Conservation (phyloP, 2,888 invertebrate genomes). For the Chirona hameri region DNA sequence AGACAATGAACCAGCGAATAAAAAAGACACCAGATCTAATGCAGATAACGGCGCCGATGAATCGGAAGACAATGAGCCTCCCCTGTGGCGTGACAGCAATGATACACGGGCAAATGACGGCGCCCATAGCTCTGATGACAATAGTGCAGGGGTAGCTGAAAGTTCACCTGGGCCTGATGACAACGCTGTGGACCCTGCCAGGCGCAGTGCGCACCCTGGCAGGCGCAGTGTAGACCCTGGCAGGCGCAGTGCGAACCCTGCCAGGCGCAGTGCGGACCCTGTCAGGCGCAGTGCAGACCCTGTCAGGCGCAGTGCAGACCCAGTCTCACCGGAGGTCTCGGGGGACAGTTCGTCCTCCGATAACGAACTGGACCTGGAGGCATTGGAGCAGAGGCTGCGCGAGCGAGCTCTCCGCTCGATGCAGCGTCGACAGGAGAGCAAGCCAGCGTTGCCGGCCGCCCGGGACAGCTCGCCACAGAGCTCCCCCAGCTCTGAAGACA, state of each 20-base stretch:
- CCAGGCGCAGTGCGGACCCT: neutral
- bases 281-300: too few relatives aligned
- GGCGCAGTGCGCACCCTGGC: neutral
- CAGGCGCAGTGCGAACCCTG: neutral
- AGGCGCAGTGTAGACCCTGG: neutral
- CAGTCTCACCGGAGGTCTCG: neutral
- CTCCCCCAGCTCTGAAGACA: too few relatives aligned
- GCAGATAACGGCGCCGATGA: neutral
- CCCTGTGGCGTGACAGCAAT: neutral
- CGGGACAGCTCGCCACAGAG: too few relatives aligned
- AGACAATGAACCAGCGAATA: neutral
- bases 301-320: too few relatives aligned
- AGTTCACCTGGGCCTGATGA: too few relatives aligned
- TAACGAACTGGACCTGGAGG: constrained; percentile 54
- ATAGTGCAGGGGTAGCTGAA: too few relatives aligned
- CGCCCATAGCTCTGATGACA: neutral
- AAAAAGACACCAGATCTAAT: neutral
- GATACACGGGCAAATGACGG: neutral
- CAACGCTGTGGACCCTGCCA: too few relatives aligned
- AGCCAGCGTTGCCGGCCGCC: too few relatives aligned
- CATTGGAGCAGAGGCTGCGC: constrained; percentile 79
- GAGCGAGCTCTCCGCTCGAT: constrained; percentile 86
- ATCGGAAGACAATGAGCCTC: neutral
- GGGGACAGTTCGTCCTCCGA: neutral
- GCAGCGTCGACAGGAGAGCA: constrained; percentile 57